Conservation (phyloP, 2,888 invertebrate species). For the Capitulum mitella region DNA sequence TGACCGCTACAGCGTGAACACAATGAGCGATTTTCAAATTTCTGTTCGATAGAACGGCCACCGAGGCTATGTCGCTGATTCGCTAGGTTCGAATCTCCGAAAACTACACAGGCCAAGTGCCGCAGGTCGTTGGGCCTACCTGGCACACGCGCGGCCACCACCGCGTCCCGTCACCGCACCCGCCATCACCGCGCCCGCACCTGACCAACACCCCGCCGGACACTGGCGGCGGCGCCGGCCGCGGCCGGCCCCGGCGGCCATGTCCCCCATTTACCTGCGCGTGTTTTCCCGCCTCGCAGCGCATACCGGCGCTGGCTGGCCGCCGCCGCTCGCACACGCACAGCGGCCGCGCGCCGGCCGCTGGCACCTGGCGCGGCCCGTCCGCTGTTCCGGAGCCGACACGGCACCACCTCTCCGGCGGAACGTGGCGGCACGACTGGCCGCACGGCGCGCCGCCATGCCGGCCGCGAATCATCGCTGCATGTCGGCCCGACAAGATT, state of each 20-base stretch:
- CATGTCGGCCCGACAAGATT: background rate
- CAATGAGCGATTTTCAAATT: too few relatives aligned
- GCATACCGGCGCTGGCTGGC: background rate
- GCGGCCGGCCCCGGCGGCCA: constrained; percentile 3
- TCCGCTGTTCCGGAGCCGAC: background rate
- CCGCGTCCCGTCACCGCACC: background rate
- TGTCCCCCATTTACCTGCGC: background rate
- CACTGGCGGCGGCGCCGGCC: too few relatives aligned
- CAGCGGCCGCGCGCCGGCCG: background rate
- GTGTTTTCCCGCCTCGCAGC: constrained; percentile 9
- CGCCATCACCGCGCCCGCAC: too few relatives aligned
- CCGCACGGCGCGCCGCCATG: background rate
- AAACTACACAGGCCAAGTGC: too few relatives aligned
- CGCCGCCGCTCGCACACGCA: background rate
- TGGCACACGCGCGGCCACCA: background rate
- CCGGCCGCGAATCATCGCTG: constrained; percentile 2
- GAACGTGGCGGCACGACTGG: background rate
- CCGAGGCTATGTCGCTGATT: too few relatives aligned
- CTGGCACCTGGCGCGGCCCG: background rate
- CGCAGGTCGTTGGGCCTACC: too few relatives aligned
- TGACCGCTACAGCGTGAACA: too few relatives aligned
- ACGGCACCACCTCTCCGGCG: background rate
- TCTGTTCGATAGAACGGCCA: too few relatives aligned
- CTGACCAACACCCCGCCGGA: too few relatives aligned
- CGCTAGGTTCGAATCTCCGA: too few relatives aligned